Base-by-base conservation (phyloP, 2,888 invertebrate genomes). In the Exocentrus adspersus region DNA sequence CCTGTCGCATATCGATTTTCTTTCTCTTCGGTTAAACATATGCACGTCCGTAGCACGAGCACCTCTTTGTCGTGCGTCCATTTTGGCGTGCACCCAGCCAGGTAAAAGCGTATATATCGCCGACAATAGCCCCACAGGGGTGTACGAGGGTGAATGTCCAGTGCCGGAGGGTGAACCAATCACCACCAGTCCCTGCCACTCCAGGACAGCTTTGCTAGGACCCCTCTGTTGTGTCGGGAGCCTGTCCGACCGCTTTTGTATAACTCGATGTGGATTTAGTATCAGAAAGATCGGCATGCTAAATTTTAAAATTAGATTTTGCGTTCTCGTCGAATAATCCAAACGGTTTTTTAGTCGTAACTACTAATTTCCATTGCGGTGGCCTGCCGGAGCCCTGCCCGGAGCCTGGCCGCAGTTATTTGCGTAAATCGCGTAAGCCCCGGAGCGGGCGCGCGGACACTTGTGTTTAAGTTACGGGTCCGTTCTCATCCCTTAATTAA, bases 401-500 rank as follows among this genome's bases (percentile, higher is more conserved):
- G 37, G 37, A n/a, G 12, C n/a, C 12, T 14, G 37, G 30, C 19
- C 42, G 14, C 17, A 53, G 62, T 61, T 68, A 68, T 61, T 65
- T 57, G 61, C 52, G 62, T 60, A 65, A 65, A 68, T 65, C 68
- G 68, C 64, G 43, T 65, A 68, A 68, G 65, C 65, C 57, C 48
- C 21, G 46, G 63, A 62, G 64, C 52, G 64, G 64, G 54, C 65
- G 62, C 77, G 80, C 82, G 82, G 82, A 82, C 82, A 82, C 82
- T 82, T 82, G 80, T 82, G 82, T 83, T 82, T 83, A 82, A 83
- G 82, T 83, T 83, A 79, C 80, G 78, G 80, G 79, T 75, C 81
- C 77, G 80, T 75, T 80, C 79, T 79, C 79, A 81, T 82, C 82
- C 82, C 80, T 83, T 83, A 83, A 83, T 83, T 83, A 83, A 83